Evolutionary conservation across 2,888 invertebrate species (phyloP), one percentile per base, ranked within the genome.

Genomic region (Drosophila infuscata): DNA sequence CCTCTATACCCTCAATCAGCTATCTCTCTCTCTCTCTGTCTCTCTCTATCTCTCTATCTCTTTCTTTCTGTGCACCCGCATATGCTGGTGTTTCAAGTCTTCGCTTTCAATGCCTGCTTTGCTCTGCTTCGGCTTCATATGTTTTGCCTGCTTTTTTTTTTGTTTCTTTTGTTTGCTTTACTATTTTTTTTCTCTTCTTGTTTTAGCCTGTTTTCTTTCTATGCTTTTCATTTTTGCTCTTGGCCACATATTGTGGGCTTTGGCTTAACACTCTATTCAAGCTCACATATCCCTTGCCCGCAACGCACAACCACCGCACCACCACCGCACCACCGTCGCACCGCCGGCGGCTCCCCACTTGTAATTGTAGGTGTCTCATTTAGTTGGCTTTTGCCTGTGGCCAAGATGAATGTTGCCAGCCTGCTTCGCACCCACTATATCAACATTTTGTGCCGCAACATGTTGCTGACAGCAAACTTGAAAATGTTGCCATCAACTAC

Each of bases 51-150:
- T 15, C 64, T 6, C 12, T 2, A 30, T 17, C 15, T 17, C 20
- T 20, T 56, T 8, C 5, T 29, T 25, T 20, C 38, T 35, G 15
- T 17, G 49, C 68, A 57, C 46, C 43, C 35, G 32, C 46, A 51
- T 67, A 29, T 56, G 54, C 68, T 53, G 73, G 58, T 75, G 67
- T 32, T 70, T 65, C 48, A 68, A 73, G 72, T 80, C 74, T 89
- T 87, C 86, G 86, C 88, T 86, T 86, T 89, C 86, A 82, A 74
- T 87, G 82, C 75, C 76, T 74, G 85, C 74, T 76, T 74, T 83
- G 83, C 78, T 70, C 76, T 76, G 74, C 72, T 78, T 83, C 72
- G 79, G 64, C 67, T 72, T 64, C 73, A 56, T 65, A 32, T 60
- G 38, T 33, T 54, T 51, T 41, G 36, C 36, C 57, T 46, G 51